Evolutionary conservation across 2,888 invertebrate genomes (phyloP).

Genomic region (Rhagonycha lutea): DNA sequence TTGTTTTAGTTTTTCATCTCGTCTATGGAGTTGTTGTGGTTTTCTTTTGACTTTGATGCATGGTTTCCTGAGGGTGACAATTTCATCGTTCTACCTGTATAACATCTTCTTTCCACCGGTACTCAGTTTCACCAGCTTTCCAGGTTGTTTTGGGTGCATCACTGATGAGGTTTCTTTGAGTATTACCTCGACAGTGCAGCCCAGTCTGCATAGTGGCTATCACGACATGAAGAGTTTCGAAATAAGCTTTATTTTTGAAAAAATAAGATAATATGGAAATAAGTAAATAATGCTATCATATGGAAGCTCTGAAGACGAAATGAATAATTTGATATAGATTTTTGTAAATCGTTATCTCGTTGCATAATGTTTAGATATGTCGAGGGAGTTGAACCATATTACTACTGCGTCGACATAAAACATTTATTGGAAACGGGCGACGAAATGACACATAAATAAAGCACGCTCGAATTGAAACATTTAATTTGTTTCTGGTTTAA

Average conservation of each 20-base stretch:
- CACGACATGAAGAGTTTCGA: too few relatives aligned
- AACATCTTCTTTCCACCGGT: too few relatives aligned
- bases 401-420: conserved; percentile 36
- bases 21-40: too few relatives aligned
- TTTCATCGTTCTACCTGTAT: too few relatives aligned
- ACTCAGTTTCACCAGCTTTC: too few relatives aligned
- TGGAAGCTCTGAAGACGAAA: neutral
- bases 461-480: conserved; percentile 41
- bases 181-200: too few relatives aligned
- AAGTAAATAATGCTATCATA: neutral
- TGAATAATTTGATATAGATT: conserved; percentile 2
- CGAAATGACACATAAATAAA: conserved; percentile 40
- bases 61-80: too few relatives aligned
- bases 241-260: neutral
- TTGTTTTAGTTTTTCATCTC: too few relatives aligned
- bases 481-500: conserved; percentile 41
- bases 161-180: too few relatives aligned
- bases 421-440: conserved; percentile 38
- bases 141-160: too few relatives aligned
- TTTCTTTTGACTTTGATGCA: too few relatives aligned
- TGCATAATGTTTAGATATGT: conserved; percentile 26
- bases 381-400: conserved; percentile 30
- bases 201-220: too few relatives aligned
- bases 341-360: conserved; percentile 17
- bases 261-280: neutral